phyloP scores from a whole-genome alignment of 2,888 invertebrate species.

The Orgyia antiqua region DNA sequence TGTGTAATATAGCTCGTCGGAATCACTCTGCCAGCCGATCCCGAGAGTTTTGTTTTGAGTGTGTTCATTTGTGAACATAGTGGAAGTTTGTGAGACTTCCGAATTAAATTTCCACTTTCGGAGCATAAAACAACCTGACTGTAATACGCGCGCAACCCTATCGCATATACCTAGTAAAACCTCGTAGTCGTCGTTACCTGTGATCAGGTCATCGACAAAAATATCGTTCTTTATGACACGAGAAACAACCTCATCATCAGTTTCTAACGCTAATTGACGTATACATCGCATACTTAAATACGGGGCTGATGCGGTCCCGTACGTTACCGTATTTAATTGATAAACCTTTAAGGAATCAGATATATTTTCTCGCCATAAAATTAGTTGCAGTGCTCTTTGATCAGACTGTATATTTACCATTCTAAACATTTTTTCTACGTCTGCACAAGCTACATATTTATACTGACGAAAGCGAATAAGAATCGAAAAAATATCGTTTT shows the following conservation, averaged over 20 bases:
- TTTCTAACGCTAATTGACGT: background rate
- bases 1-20: too few species aligned
- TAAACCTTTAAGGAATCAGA: background rate
- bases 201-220: too few species aligned
- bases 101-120: too few species aligned
- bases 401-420: background rate
- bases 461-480: constrained; percentile 5
- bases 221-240: too few species aligned
- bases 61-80: too few species aligned
- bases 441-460: constrained; percentile 1
- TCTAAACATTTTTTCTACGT: background rate
- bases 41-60: too few species aligned
- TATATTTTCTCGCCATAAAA: background rate
- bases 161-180: too few species aligned
- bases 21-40: too few species aligned
- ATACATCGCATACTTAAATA: background rate
- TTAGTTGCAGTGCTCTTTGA: background rate
- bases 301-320: background rate
- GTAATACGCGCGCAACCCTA: too few species aligned
- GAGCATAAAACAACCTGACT: too few species aligned
- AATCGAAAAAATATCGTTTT: constrained; percentile 6
- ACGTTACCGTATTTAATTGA: background rate
- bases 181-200: too few species aligned
- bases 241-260: background rate
- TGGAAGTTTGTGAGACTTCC: too few species aligned